These are phyloP conservation scores for Pogoniulus pusillus DNA, from an alignment of 2,797 vertebrate species.

Conservation along the genomic window DNA sequence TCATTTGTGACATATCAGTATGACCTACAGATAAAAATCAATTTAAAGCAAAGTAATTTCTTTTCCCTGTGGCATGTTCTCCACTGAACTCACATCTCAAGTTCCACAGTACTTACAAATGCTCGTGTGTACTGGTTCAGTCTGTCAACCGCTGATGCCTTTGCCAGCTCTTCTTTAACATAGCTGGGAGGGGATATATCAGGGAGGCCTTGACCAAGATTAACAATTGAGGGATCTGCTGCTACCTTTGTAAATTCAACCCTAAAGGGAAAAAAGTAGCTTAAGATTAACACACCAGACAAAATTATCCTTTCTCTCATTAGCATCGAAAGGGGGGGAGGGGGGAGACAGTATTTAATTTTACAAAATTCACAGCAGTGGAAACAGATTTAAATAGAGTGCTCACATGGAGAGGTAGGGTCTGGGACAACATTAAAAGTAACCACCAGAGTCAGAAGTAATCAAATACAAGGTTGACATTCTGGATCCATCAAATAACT, in stretches of 20 bases:
- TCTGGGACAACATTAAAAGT: not conserved
- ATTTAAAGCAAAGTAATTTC: not conserved
- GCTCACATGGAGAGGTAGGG: not conserved
- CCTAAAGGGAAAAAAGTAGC: constrained; percentile 73
- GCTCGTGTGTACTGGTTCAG: constrained; percentile 95
- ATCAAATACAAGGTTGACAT: not conserved
- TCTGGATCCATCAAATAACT: not conserved
- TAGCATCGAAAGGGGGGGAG: not conserved
- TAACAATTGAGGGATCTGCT: constrained; percentile 89
- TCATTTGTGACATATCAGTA: not conserved
- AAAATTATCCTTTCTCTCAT: not conserved
- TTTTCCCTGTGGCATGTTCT: not conserved
- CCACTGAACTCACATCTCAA: not conserved
- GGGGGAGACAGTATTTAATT: not conserved
- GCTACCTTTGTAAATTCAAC: constrained; percentile 89
- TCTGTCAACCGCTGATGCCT: constrained; percentile 80
- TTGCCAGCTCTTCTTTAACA: constrained; percentile 86
- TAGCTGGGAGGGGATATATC: constrained; percentile 91
- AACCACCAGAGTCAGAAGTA: not conserved
- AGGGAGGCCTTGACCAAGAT: constrained; percentile 92
- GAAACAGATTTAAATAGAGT: not conserved
- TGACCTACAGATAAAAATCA: not conserved
- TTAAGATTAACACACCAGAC: not conserved
- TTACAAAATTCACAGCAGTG: not conserved
- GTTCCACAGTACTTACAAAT: constrained; percentile 84